Evolutionary conservation across 2,113 vertebrate species (phyloP).

Genomic region (Canis aureus): DNA sequence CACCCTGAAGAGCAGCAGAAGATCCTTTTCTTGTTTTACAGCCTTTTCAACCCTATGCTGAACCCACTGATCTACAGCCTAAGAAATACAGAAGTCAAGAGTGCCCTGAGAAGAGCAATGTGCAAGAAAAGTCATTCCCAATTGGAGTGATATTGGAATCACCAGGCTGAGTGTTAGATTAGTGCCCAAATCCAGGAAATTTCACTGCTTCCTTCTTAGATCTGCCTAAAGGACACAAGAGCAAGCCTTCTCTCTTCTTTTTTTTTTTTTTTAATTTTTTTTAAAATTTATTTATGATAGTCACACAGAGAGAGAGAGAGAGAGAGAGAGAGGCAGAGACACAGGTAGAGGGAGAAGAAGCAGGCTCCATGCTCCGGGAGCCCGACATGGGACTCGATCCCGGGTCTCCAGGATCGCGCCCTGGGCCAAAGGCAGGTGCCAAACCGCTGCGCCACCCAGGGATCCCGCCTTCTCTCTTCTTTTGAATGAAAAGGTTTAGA

Average conservation of each 20-base stretch:
- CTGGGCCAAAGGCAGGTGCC: no score
- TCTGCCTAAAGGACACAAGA: not conserved
- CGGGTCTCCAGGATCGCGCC: no score
- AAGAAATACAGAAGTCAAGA: constrained; percentile 29
- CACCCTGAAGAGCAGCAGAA: not conserved
- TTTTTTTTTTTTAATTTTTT: no score
- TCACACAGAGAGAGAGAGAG: no score
- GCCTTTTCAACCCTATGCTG: constrained; percentile 48
- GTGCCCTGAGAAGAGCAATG: not conserved
- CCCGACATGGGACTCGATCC: no score
- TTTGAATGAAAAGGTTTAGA: not conserved
- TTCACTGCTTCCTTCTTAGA: not conserved
- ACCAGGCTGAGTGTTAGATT: not conserved
- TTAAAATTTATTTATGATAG: no score
- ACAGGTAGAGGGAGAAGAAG: no score
- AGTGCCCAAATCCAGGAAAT: not conserved
- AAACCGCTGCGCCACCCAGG: no score
- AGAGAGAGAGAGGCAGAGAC: no score
- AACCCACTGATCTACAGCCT: constrained; percentile 57
- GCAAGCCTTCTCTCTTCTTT: no score
- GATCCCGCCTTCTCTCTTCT: no score
- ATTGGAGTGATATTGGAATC: not conserved
- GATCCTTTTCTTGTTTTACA: constrained; percentile 1
- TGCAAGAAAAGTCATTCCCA: not conserved
- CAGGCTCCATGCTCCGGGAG: no score